Evolutionary conservation across 2,888 invertebrate genomes (phyloP).

Genomic region (Myathropa florea): DNA sequence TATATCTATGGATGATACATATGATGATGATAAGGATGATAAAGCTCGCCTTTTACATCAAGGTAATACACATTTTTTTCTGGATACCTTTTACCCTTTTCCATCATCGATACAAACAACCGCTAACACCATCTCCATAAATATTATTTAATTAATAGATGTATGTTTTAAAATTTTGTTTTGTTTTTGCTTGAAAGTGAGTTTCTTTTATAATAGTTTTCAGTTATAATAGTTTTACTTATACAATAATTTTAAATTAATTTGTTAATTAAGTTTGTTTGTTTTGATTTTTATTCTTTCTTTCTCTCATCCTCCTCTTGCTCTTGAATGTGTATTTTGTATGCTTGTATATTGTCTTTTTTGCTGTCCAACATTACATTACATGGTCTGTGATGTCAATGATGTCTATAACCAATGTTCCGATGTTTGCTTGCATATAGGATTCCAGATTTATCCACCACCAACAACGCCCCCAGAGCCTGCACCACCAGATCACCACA

Average conservation of each 20-base stretch:
- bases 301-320: conserved; percentile 64
- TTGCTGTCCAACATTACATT: conserved; percentile 70
- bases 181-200: conserved; percentile 50
- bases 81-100: conserved; percentile 33
- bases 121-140: conserved; percentile 51
- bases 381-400: conserved; percentile 69
- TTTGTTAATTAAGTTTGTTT: conserved; percentile 20
- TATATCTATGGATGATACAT: conserved; percentile 81
- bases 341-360: conserved; percentile 69
- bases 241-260: conserved; percentile 8
- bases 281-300: conserved; percentile 30
- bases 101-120: conserved; percentile 64
- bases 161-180: conserved; percentile 36
- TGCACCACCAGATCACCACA: conserved; percentile 89
- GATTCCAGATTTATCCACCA: conserved; percentile 91
- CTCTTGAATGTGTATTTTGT: conserved; percentile 69
- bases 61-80: conserved; percentile 79
- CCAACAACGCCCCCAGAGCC: conserved; percentile 93
- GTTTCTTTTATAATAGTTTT: conserved; percentile 51
- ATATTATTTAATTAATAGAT: conserved; percentile 39
- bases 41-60: conserved; percentile 82
- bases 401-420: conserved; percentile 71
- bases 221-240: conserved; percentile 32
- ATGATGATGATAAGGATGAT: conserved; percentile 80
- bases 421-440: conserved; percentile 79